These are phyloP conservation scores for Botrylloides violaceus DNA, from an alignment of 23 tunicate genomes.

Conservation along the genomic window DNA sequence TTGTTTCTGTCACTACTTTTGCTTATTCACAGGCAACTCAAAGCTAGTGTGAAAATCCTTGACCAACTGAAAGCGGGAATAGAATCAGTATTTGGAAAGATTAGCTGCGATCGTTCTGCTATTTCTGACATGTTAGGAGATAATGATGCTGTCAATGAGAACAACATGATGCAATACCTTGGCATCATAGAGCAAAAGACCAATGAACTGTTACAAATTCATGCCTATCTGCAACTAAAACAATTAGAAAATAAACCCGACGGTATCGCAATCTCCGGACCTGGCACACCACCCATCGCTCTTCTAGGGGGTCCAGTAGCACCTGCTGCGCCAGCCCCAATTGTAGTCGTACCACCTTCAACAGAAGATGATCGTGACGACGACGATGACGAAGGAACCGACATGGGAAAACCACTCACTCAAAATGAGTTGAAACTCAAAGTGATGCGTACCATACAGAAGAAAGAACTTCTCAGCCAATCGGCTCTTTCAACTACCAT, in stretches of 20 bases:
- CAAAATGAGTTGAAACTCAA: conserved; percentile 55
- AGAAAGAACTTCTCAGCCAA: conserved; percentile 34
- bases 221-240: conserved; percentile 77
- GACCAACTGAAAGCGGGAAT: conserved; percentile 83
- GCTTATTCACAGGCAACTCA: conserved; percentile 70
- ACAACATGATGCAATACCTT: conserved; percentile 95
- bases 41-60: conserved; percentile 73
- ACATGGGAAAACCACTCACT: conserved; percentile 79
- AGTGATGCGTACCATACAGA: conserved; percentile 55
- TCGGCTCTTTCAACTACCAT: neutral
- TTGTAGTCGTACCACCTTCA: conserved; percentile 58
- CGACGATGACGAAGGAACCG: conserved; percentile 63
- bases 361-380: conserved; percentile 81
- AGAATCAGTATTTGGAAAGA: conserved; percentile 84
- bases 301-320: conserved; percentile 75
- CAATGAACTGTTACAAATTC: conserved; percentile 84
- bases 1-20: too few species aligned
- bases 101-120: conserved; percentile 73
- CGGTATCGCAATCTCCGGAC: conserved; percentile 28
- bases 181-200: conserved; percentile 92
- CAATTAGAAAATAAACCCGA: conserved; percentile 70
- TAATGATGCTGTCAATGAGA: conserved; percentile 73
- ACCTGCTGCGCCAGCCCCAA: conserved; percentile 68
- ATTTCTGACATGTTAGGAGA: conserved; percentile 66
- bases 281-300: conserved; percentile 53